Conservation (phyloP, 2,113 vertebrate genomes). For the Colaptes auratus region DNA sequence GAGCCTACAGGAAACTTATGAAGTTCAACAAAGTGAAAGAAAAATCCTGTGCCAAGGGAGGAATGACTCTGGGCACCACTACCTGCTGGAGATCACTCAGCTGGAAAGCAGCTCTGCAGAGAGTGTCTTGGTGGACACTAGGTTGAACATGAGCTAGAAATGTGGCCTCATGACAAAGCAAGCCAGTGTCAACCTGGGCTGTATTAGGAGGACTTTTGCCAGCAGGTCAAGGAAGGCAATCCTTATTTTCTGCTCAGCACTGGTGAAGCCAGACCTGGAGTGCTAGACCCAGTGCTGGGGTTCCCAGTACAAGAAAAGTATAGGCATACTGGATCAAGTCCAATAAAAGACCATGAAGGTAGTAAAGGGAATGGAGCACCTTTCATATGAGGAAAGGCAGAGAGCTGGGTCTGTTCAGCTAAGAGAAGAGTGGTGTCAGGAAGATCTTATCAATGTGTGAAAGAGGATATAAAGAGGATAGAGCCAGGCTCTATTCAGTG, state of each 20-base stretch:
- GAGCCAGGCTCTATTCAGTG: no score
- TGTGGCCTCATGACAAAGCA: not conserved
- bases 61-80: not conserved
- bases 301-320: no score
- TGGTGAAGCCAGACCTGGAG: no score
- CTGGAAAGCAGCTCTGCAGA: not conserved
- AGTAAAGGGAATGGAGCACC: no score
- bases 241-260: no score
- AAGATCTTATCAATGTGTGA: no score
- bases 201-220: not conserved
- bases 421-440: no score
- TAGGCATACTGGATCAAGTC: no score
- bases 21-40: not conserved
- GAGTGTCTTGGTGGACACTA: not conserved
- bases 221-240: no score
- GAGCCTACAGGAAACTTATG: not conserved
- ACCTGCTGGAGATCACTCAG: not conserved
- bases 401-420: not conserved
- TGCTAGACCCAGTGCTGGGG: no score
- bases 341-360: no score
- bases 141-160: not conserved
- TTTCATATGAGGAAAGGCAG: not conserved
- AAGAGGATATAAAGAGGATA: no score
- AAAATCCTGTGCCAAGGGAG: not conserved
- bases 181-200: not conserved